These are phyloP conservation scores for Eucera pruinosa DNA, from an alignment of 2,888 invertebrate genomes.

Conservation along the genomic window DNA sequence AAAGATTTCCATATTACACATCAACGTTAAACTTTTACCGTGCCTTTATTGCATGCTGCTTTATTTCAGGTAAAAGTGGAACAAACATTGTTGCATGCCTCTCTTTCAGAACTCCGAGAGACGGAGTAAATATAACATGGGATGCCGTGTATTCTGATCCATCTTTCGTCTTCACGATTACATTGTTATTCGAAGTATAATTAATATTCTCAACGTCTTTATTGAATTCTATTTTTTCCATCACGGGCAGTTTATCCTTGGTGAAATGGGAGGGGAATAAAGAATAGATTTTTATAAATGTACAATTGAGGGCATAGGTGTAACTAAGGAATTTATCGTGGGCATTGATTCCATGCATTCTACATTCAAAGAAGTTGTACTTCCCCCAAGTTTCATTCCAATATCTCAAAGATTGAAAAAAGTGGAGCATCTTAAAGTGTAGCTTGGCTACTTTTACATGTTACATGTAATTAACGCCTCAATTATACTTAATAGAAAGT, in stretches of 20 bases:
- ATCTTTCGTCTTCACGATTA: conserved; percentile 86
- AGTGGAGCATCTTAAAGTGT: too few species aligned
- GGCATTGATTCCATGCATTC: too few species aligned
- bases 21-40: conserved; percentile 38
- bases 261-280: conserved; percentile 61
- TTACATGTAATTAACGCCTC: too few species aligned
- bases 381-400: too few species aligned
- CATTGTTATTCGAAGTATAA: conserved; percentile 84
- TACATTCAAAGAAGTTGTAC: too few species aligned
- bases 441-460: too few species aligned
- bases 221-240: conserved; percentile 84
- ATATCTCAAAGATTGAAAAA: too few species aligned
- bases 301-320: too few species aligned
- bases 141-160: conserved; percentile 86
- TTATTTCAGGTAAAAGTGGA: conserved; percentile 86
- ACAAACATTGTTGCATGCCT: conserved; percentile 86
- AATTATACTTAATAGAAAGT: too few species aligned
- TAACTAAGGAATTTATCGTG: too few species aligned
- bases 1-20: conserved; percentile 4
- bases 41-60: conserved; percentile 86
- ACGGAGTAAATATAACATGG: conserved; percentile 88
- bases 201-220: conserved; percentile 86
- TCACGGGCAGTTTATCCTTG: conserved; percentile 83
- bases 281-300: background rate
- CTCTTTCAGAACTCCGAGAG: conserved; percentile 89